Evolutionary conservation across 2,113 vertebrate genomes (phyloP).

Genomic region (Cervus canadensis): DNA sequence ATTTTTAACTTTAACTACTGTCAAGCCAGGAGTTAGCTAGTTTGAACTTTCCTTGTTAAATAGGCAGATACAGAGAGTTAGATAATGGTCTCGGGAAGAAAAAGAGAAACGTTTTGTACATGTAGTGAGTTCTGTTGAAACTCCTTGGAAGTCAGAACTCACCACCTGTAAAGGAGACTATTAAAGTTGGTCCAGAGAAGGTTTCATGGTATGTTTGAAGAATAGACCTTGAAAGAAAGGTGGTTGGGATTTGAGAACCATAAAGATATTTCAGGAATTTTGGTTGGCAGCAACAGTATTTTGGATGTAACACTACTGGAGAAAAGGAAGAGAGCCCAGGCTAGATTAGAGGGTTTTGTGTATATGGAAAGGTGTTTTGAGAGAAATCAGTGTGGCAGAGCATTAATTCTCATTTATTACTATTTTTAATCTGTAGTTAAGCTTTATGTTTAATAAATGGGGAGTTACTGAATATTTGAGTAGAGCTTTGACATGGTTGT

Average conservation of each 20-base stretch:
- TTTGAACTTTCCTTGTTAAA: constrained; percentile 33
- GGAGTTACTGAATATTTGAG: not conserved
- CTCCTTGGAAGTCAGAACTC: not conserved
- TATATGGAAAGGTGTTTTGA: not conserved
- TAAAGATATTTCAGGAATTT: not conserved
- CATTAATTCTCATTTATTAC: not conserved
- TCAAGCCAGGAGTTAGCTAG: not conserved
- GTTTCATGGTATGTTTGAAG: not conserved
- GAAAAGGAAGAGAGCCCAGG: not conserved
- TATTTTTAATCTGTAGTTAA: not conserved
- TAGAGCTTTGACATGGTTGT: not conserved
- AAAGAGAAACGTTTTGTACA: not conserved
- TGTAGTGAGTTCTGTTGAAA: not conserved
- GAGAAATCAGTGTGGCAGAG: not conserved
- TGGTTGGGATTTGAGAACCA: not conserved
- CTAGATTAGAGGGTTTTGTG: not conserved
- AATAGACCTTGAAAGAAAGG: not conserved
- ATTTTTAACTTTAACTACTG: not conserved
- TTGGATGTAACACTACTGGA: not conserved
- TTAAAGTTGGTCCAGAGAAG: not conserved
- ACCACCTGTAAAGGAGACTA: not conserved
- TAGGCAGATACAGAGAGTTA: not conserved
- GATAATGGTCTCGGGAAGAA: not conserved
- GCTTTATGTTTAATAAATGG: not conserved
- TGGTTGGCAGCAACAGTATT: not conserved